These are phyloP conservation scores for Pygmarrhopalites habei DNA, from an alignment of 1,140 invertebrate genomes.

Conservation along the genomic window DNA sequence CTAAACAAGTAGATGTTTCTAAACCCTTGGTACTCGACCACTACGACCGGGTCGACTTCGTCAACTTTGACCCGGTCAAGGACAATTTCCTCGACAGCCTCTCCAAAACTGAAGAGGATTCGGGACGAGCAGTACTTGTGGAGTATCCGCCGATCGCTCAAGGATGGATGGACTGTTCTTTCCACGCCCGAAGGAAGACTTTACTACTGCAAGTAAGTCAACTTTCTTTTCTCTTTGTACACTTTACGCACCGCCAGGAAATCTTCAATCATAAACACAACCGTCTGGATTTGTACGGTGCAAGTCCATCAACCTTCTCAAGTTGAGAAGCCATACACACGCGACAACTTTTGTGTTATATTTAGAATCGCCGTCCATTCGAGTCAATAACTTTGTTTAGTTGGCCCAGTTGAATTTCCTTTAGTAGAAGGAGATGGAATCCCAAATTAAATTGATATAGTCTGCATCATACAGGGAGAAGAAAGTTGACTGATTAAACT, in stretches of 20 bases:
- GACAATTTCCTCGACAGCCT: conserved; percentile 5
- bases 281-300: no score
- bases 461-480: no score
- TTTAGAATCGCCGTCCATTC: no score
- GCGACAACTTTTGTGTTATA: no score
- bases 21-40: conserved; percentile 28
- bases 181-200: conserved; percentile 62
- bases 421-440: background rate
- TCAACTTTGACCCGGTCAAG: conserved; percentile 25
- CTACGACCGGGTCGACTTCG: conserved; percentile 19
- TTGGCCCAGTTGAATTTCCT: background rate
- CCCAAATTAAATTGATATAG: background rate
- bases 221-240: background rate
- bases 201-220: conserved; percentile 72
- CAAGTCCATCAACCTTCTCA: no score
- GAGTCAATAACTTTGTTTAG: no score
- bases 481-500: background rate
- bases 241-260: no score
- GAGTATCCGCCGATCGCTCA: conserved; percentile 7
- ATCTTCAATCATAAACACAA: background rate
- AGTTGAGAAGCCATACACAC: no score
- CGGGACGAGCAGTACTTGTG: conserved; percentile 21
- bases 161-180: conserved; percentile 60
- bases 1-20: conserved; percentile 34
- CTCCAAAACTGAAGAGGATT: conserved; percentile 12